phyloP scores from a whole-genome alignment of 2,113 vertebrate genomes.

The Colinus virginianus region DNA sequence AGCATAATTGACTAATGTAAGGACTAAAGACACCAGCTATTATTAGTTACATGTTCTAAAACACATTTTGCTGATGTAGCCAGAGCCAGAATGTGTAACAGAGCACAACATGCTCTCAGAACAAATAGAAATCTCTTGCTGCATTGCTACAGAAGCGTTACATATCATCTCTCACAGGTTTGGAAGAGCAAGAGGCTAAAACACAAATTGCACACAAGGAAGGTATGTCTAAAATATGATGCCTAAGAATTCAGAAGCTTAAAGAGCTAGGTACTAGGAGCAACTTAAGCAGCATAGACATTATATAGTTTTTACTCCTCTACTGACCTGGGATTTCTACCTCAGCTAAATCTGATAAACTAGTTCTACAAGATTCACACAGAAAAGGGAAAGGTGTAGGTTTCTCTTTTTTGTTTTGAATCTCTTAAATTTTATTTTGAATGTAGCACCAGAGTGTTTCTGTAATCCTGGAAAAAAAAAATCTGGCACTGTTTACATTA shows the following conservation, averaged over 20 bases:
- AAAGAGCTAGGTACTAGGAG: background rate
- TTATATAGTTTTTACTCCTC: background rate
- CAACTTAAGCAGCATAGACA: background rate
- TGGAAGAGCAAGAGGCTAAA: background rate
- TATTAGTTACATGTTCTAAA: conserved; percentile 60
- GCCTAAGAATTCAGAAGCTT: background rate
- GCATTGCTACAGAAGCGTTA: background rate
- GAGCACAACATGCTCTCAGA: conserved; percentile 5
- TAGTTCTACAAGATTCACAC: background rate
- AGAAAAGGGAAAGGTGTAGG: background rate
- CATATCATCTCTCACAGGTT: background rate
- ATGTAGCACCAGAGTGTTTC: background rate
- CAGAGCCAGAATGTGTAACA: background rate
- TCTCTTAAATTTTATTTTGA: background rate
- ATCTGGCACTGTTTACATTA: background rate
- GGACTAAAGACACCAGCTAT: conserved; percentile 45
- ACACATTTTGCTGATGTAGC: background rate
- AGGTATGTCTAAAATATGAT: background rate
- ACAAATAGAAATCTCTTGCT: background rate
- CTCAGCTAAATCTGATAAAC: background rate
- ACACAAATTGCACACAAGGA: background rate
- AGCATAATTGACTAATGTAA: conserved; percentile 37
- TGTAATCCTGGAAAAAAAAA: background rate
- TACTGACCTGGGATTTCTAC: background rate
- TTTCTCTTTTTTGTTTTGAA: background rate